Percentiles rank a stretch among this genome's conserved stretches.
Evolutionary conservation across 2,797 vertebrate species (phyloP).

Genomic region (Hafferia zeledoni): DNA sequence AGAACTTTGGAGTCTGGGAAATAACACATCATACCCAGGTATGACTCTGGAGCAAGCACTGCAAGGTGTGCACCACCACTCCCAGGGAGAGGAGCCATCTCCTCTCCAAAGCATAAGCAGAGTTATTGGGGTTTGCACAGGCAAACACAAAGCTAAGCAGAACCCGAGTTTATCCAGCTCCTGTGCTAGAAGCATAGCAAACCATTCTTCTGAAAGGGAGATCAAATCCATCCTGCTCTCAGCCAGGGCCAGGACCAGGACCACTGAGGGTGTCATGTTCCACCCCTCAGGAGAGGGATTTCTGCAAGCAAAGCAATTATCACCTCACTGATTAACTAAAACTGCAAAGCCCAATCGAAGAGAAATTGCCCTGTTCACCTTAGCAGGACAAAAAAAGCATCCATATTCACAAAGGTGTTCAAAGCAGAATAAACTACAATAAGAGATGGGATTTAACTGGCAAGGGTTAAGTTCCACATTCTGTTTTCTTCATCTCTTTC

Average conservation of each 20-base stretch:
- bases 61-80: rapidly evolving
- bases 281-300: not conserved
- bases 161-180: not conserved
- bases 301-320: not conserved
- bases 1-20: not conserved
- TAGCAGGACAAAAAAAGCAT: not conserved
- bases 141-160: not conserved
- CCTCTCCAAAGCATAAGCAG: not conserved
- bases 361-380: not conserved
- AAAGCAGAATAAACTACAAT: not conserved
- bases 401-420: not conserved
- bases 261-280: not conserved
- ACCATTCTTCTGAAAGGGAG: not conserved
- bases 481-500: not conserved
- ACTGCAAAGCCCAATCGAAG: not conserved
- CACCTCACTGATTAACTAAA: not conserved
- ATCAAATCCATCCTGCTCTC: not conserved
- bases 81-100: not conserved
- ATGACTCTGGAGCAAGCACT: not conserved
- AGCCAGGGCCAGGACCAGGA: not conserved
- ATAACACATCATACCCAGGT: too few relatives aligned
- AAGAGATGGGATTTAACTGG: not conserved
- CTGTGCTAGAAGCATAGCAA: not conserved
- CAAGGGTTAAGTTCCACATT: not conserved
- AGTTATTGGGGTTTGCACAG: not conserved